A percentile compares a stretch with the other conserved stretches of the same genome.
Evolutionary conservation across 2,113 vertebrate species (phyloP).

Genomic region (Spilogale gracilis): DNA sequence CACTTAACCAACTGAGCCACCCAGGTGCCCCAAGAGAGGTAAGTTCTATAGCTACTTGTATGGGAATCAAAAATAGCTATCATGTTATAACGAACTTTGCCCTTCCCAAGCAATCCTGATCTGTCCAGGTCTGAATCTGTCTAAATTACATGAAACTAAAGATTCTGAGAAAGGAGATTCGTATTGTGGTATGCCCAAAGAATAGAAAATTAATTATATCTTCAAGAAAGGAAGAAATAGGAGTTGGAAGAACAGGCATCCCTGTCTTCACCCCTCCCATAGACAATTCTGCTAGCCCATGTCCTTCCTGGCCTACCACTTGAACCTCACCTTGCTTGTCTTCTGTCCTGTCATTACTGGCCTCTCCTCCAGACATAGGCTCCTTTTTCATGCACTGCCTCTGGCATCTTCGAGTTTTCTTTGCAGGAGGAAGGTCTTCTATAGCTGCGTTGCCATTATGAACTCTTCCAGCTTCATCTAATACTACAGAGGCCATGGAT

Average conservation of each 20-base stretch:
- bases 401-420: constrained; percentile 64
- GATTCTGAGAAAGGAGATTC: not conserved
- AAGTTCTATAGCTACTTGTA: not conserved
- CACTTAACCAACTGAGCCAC: no score
- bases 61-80: not conserved
- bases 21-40: not conserved
- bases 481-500: constrained; percentile 2
- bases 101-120: not conserved
- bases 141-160: constrained; percentile 38
- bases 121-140: not conserved
- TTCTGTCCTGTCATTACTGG: not conserved
- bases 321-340: constrained; percentile 47
- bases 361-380: not conserved
- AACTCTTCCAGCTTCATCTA: constrained; percentile 41
- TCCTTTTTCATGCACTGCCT: not conserved
- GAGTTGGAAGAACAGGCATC: not conserved
- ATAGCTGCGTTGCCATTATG: constrained; percentile 8
- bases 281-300: not conserved
- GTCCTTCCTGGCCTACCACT: not conserved
- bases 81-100: not conserved
- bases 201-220: not conserved
- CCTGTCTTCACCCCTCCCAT: not conserved
- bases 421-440: constrained; percentile 42
- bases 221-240: not conserved
- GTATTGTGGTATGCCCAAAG: not conserved